A percentile compares a stretch with the other conserved stretches of the same genome.
Evolutionary conservation across 2,113 vertebrate genomes (phyloP).

Genomic region (Lathamus discolor): DNA sequence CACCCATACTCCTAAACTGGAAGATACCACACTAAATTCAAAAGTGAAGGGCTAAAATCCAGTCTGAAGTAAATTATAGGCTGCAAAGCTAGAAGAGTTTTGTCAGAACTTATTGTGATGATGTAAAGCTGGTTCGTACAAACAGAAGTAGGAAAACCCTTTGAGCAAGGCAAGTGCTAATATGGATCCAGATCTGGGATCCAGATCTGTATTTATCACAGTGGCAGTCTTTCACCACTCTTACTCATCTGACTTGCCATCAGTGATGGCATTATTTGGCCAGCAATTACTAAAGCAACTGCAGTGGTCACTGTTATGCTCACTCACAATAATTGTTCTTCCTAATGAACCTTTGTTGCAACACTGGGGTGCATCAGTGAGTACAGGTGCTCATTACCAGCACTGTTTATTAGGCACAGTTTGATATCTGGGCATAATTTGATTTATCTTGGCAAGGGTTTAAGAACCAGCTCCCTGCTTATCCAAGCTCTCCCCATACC

Average conservation of each 20-base stretch:
- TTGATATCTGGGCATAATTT: conserved; percentile 13
- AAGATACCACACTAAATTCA: not conserved
- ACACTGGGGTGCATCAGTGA: not conserved
- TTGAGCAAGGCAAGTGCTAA: not conserved
- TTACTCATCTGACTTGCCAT: not conserved
- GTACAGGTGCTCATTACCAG: conserved; percentile 1
- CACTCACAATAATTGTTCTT: not conserved
- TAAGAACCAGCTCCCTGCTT: not conserved
- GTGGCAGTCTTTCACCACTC: not conserved
- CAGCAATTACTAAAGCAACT: not conserved
- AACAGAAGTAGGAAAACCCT: not conserved
- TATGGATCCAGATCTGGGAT: not conserved
- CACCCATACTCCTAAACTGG: accelerated
- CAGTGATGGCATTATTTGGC: not conserved
- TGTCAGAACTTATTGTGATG: not conserved
- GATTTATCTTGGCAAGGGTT: not conserved
- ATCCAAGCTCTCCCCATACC: not conserved
- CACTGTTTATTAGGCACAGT: not conserved
- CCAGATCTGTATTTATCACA: not conserved
- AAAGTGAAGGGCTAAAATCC: not conserved
- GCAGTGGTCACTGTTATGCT: not conserved
- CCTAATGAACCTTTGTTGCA: not conserved
- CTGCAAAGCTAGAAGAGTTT: not conserved
- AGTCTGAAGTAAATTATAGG: not conserved
- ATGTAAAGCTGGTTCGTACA: not conserved